Conservation (phyloP, 2,797 vertebrate species). For the Chelonia mydas region DNA sequence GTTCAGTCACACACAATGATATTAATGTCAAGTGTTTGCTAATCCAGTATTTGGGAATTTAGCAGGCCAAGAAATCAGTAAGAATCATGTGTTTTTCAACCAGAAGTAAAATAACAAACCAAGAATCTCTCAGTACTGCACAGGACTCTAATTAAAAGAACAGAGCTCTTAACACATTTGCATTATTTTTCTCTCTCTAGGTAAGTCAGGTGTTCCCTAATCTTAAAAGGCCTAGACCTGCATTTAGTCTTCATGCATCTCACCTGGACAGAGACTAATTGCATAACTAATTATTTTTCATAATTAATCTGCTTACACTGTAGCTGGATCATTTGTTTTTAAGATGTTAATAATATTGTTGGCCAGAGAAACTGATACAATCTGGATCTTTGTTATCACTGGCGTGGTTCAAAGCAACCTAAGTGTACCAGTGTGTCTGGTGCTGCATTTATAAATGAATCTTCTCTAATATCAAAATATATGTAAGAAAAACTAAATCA, state of each 20-base stretch:
- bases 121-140: conserved; percentile 60
- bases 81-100: conserved; percentile 48
- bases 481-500: neutral
- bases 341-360: conserved; percentile 20
- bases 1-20: conserved; percentile 5
- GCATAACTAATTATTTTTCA: conserved; percentile 62
- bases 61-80: conserved; percentile 27
- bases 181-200: conserved; percentile 54
- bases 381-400: neutral
- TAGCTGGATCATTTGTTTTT: conserved; percentile 48
- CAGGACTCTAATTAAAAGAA: conserved; percentile 67
- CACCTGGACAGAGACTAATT: conserved; percentile 57
- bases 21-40: conserved; percentile 49
- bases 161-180: conserved; percentile 53
- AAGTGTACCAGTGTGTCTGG: neutral
- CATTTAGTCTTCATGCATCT: conserved; percentile 29
- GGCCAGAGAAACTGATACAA: neutral
- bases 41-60: conserved; percentile 27
- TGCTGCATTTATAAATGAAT: neutral
- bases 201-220: conserved; percentile 61
- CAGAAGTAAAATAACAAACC: conserved; percentile 57
- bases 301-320: conserved; percentile 38
- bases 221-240: conserved; percentile 37
- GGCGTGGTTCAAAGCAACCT: fast-evolving
- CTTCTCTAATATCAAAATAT: conserved; percentile 7